Evolutionary conservation across 2,797 vertebrate genomes (phyloP), one percentile per base, ranked within the genome.

Genomic region (Chromis chromis): DNA sequence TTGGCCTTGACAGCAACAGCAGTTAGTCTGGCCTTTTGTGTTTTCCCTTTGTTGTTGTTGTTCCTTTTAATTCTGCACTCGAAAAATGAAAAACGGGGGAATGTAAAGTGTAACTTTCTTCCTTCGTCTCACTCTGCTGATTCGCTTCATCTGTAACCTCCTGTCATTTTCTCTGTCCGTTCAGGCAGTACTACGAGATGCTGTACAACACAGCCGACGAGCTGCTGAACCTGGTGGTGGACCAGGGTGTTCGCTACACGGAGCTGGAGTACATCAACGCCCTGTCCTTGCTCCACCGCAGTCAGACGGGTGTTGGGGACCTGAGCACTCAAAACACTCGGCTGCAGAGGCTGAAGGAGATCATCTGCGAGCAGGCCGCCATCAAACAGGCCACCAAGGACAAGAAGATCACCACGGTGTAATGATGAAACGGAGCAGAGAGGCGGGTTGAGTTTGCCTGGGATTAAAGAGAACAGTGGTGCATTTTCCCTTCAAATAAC

Each of bases 361-460:
- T 99, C 92, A 96, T 99, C 90, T 99, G 98, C 0, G 98, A 99
- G 90, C 98, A 99, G 90, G 97, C 98, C 0, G 98, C 97, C 81
- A 99, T 99, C 92, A 99, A 99, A 76, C 98, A 99, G 86, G 98
- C 98, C 92, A 97, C 96, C 90, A 99, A 99, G 89, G 98, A 99
- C 92, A 99, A 99, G 95, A 99, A 99, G 78, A 99, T 99, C 92
- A 99, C 98, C 27, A 99, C 98, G 0, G 98, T 99, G 69, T 99
- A 75, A 88, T 2, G 33, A 48, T 24, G 3, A 48, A n/a, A 25
- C 27, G 46, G 33, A 8, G n/a, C 19, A 22, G 1, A 12, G 21
- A 22, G 49, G 49, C 21, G 49, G 10, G 22, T 22, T 22, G 50
- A 25, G 50, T 10, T 14, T 14, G 16, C 16, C 16, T 17, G 16